Evolutionary conservation across 1,140 invertebrate genomes (phyloP).

Genomic region (Aphaenogaster ashmeadi): DNA sequence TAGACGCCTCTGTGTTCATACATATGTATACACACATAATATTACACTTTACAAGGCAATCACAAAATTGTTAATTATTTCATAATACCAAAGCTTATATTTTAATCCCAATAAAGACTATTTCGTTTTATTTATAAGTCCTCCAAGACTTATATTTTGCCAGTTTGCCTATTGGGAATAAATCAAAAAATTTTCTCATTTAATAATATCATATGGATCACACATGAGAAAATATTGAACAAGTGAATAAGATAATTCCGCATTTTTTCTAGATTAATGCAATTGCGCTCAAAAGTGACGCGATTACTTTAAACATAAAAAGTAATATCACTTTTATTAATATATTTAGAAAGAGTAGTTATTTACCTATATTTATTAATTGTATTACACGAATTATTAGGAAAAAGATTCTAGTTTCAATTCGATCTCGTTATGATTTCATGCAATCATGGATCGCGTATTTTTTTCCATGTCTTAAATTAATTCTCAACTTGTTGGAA

Average conservation of each 20-base stretch:
- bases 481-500: neutral
- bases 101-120: slow-evolving; percentile 19
- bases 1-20: neutral
- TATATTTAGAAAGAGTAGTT: slow-evolving; percentile 25
- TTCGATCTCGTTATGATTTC: neutral
- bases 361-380: neutral
- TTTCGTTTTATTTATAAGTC: slow-evolving; percentile 77
- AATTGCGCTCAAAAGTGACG: neutral
- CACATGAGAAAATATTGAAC: neutral
- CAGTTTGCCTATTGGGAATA: slow-evolving; percentile 84
- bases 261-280: neutral
- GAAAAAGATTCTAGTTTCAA: neutral
- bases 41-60: slow-evolving; percentile 48
- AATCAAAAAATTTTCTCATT: slow-evolving; percentile 15
- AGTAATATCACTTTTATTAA: slow-evolving; percentile 51
- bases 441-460: neutral
- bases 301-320: neutral
- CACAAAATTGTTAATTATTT: slow-evolving; percentile 43
- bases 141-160: slow-evolving; percentile 83
- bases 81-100: neutral
- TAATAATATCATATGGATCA: neutral
- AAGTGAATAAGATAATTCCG: neutral
- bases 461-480: neutral
- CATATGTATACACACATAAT: neutral
- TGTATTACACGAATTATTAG: neutral